Conservation (phyloP, 2,113 vertebrate species). For the Dermatemys mawii region DNA sequence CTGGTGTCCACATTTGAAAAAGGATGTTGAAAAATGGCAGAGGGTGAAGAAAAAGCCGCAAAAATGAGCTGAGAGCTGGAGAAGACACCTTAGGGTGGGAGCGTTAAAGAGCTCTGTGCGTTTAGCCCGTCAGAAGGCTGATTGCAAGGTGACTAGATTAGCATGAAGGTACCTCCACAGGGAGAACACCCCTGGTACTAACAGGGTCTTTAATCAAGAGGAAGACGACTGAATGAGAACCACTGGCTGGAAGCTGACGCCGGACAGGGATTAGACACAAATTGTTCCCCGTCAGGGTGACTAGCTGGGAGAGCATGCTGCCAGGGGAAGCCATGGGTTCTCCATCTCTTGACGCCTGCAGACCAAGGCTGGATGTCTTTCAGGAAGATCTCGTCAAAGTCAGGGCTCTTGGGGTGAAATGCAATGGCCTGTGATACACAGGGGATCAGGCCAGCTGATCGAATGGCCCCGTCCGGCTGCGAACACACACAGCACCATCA, state of each 20-base stretch:
- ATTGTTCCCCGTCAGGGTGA: neutral
- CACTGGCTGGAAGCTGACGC: neutral
- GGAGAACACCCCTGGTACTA: neutral
- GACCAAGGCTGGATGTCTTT: neutral
- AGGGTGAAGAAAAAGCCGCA: neutral
- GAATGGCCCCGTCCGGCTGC: neutral
- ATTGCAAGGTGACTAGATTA: neutral
- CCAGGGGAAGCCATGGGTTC: neutral
- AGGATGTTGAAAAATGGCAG: neutral
- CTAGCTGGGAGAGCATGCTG: neutral
- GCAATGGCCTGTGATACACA: too few relatives aligned
- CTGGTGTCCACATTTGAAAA: neutral
- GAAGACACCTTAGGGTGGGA: neutral
- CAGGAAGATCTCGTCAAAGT: neutral
- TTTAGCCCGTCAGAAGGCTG: neutral
- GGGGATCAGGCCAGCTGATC: neutral
- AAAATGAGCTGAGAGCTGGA: neutral
- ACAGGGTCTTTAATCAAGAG: neutral
- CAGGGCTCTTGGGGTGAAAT: neutral
- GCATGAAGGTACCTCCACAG: too few relatives aligned
- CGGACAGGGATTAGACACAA: too few relatives aligned
- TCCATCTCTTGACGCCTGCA: neutral
- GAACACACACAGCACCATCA: too few relatives aligned
- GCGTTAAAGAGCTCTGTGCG: neutral
- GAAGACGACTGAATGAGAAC: neutral